Evolutionary conservation across 2,888 invertebrate species (phyloP), one percentile per base, ranked within the genome.

Genomic region (Melanotus villosus): DNA sequence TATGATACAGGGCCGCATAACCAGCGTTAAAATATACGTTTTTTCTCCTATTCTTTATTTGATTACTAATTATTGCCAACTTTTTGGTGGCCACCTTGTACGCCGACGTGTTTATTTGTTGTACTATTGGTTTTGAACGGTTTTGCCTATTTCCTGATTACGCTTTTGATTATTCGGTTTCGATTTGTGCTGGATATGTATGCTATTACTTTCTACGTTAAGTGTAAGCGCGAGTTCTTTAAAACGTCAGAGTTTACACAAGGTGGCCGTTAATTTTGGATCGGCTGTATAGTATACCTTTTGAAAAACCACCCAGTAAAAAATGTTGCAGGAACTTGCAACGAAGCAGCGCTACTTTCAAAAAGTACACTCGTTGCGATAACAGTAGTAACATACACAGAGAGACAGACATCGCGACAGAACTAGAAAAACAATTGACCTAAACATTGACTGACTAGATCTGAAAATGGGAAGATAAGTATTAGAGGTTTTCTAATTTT

Each of bases 41-140:
- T 34, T 12, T 50, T 54, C 38, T 64, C 23, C 32, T 52, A 38
- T 52, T 60, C 45, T 30, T 16, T 74, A 70, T 71, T 73, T 69
- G 73, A 75, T 73, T 78, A 75, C 68, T 68, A 73, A 75, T 78
- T 79, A 80, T 80, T 79, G 79, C 79, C 79, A 78, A 79, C 77
- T 71, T 76, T 77, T 75, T 73, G 75, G 43, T n/a, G 21, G 60
- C 71, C 74, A 76, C 66, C 73, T 73, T 72, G 74, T 76, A 73
- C 62, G 69, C 41, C 62, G 75, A 75, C 75, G 71, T 72, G 64
- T 43, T 19, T 32, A 16, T n/a, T n/a, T 18, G n/a, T 56, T 57
- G 57, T 57, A 54, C 59, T 52, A 54, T 67, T 36, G n/a, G 10
- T 41, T 52, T 63, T 41, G 32, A 26, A 41, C 36, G 30, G 23